Evolutionary conservation across 2,888 invertebrate species (phyloP).

Genomic region (Podotricha telesiphe): DNA sequence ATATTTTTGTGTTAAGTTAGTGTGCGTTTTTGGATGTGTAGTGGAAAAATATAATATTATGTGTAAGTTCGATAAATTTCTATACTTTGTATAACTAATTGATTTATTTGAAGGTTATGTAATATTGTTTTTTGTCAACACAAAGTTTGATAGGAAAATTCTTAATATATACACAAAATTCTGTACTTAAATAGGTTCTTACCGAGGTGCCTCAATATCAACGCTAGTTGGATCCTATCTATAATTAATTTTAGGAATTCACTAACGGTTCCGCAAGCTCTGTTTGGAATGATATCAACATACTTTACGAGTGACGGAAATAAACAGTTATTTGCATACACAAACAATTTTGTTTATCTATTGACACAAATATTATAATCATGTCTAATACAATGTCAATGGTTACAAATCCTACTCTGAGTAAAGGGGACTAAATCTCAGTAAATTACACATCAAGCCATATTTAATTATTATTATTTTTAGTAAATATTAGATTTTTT

Average conservation of each 20-base stretch:
- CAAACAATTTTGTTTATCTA: neutral
- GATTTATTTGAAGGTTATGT: neutral
- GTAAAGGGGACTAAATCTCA: neutral
- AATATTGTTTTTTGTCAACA: neutral
- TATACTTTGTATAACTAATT: neutral
- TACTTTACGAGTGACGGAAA: slow-evolving; percentile 13
- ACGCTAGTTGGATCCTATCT: slow-evolving; percentile 10
- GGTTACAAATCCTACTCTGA: neutral
- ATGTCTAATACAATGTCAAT: neutral
- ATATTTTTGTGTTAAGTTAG: slow-evolving; percentile 26
- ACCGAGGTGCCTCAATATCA: neutral
- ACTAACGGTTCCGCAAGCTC: slow-evolving; percentile 16
- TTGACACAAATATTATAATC: neutral
- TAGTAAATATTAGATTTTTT: neutral
- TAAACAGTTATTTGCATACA: neutral
- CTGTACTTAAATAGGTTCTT: neutral
- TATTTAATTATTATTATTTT: too few species aligned
- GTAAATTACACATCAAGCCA: neutral
- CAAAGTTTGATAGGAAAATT: neutral
- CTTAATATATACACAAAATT: neutral
- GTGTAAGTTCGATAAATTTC: neutral
- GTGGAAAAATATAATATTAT: neutral
- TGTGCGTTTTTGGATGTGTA: slow-evolving; percentile 11
- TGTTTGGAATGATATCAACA: slow-evolving; percentile 22
- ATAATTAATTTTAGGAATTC: slow-evolving; percentile 26